A percentile compares a stretch with the other conserved stretches of the same genome.
Evolutionary conservation across 2,113 vertebrate species (phyloP).

Genomic region (Aleadryas rufinucha): DNA sequence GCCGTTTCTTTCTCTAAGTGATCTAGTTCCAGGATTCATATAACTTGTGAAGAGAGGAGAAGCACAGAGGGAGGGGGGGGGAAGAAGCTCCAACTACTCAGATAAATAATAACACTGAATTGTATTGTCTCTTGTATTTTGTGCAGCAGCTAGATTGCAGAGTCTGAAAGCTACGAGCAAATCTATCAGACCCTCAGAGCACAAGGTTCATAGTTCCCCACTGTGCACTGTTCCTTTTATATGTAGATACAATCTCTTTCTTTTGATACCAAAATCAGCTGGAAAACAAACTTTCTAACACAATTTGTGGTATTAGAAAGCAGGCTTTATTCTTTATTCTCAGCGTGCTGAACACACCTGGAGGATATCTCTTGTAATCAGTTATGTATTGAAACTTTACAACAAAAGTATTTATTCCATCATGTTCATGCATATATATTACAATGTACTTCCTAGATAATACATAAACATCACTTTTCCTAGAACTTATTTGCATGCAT

Average conservation of each 20-base stretch:
- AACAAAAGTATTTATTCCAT: neutral
- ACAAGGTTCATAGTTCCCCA: accelerated
- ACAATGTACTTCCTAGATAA: neutral
- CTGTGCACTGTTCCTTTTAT: neutral
- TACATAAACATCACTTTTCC: neutral
- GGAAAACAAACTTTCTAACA: neutral
- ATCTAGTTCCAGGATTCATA: neutral
- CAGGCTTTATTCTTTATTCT: neutral
- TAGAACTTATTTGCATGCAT: neutral
- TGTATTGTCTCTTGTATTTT: neutral
- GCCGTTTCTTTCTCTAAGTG: neutral
- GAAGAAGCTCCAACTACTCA: neutral
- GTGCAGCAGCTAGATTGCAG: neutral
- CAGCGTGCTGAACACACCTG: neutral
- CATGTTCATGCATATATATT: neutral
- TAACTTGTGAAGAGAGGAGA: neutral
- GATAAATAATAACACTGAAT: neutral
- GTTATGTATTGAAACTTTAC: neutral
- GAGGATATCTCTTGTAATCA: neutral
- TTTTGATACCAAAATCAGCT: neutral
- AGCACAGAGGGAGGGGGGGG: neutral
- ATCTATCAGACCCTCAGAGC: neutral
- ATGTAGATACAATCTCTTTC: neutral
- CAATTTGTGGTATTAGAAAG: neutral
- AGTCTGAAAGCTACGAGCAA: neutral